Evolutionary conservation across 2,888 invertebrate genomes (phyloP), one percentile per base, ranked within the genome.

Genomic region (Drosophila affinis): DNA sequence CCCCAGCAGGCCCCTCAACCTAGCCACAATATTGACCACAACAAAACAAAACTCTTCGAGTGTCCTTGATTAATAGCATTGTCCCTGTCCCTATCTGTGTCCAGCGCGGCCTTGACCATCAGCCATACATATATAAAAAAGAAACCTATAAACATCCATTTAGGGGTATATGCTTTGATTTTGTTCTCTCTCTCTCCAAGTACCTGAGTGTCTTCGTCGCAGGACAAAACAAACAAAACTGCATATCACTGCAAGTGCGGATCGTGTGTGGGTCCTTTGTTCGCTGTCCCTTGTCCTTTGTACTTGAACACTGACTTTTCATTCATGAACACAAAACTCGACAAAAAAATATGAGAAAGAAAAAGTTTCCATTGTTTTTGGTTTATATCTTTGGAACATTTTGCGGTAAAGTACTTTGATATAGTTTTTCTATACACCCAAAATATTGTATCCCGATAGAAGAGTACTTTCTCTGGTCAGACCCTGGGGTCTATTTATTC

Each of bases 11-110:
- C 81, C 72, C 73, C 59, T 71, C 56, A 39, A 70, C 74, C 46
- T 63, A 69, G 67, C 82, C 83, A 87, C 85, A 87, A 84, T 76
- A 87, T 81, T 84, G 85, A 84, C 87, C 84, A 82, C 87, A 78
- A 84, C 62, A 79, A 74, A 46, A 46, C 51, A 47, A 5, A 32
- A 34, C 65, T 58, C 56, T 46, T 57, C 70, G 63, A 61, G 57
- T 46, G 27, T 45, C 51, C 70, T 77, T 77, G 76, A 84, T 84
- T 84, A 87, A 84, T 84, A 51, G 74, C 56, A 65, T 61, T 68
- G 18, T 18, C 18, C 18, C 18, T 18, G 74, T 32, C 62, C 71
- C 3, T 39, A n/a, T 14, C 7, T 39, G 39, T 7, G 39, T n/a
- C 14, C 39, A 39, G 39, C n/a, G 34, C 56, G 68, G 18, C 71